phyloP scores from a whole-genome alignment of 2,797 vertebrate genomes.

The Neosilurus hyrtlii region DNA sequence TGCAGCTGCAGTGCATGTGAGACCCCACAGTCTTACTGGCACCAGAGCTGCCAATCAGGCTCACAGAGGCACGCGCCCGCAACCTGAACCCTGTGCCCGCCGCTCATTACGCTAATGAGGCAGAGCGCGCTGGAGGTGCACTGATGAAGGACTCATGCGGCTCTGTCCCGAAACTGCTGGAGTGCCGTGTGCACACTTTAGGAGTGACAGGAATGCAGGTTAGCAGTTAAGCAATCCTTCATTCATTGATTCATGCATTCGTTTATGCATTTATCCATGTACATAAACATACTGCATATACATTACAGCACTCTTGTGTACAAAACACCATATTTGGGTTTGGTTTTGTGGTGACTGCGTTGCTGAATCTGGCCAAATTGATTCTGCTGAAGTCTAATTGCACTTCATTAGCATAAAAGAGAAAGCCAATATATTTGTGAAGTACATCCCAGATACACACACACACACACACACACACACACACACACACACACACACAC shows the following conservation, averaged over 20 bases:
- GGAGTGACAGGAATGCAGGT: slow-evolving; percentile 22
- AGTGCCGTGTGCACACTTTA: slow-evolving; percentile 28
- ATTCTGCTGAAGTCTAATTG: background rate
- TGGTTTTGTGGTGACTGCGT: background rate
- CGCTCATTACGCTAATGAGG: slow-evolving; percentile 75
- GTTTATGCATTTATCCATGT: background rate
- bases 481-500: background rate
- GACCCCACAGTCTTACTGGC: slow-evolving; percentile 15
- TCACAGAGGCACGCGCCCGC: slow-evolving; percentile 34
- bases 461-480: slow-evolving; percentile 1
- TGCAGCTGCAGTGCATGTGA: slow-evolving; percentile 10
- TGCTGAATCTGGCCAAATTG: slow-evolving; percentile 2
- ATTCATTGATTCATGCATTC: background rate
- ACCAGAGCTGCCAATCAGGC: slow-evolving; percentile 50
- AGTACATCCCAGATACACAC: background rate
- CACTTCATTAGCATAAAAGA: background rate
- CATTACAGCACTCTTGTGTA: background rate
- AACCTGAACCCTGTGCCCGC: slow-evolving; percentile 66
- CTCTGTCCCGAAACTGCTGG: slow-evolving; percentile 61
- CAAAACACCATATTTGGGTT: background rate
- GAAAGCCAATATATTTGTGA: slow-evolving; percentile 2
- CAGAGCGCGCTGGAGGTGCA: slow-evolving; percentile 53
- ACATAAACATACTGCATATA: no score
- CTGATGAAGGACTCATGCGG: slow-evolving; percentile 67
- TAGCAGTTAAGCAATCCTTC: slow-evolving; percentile 2